Evolutionary conservation across 2,888 invertebrate species (phyloP).

Genomic region (Amorpha juglandis): DNA sequence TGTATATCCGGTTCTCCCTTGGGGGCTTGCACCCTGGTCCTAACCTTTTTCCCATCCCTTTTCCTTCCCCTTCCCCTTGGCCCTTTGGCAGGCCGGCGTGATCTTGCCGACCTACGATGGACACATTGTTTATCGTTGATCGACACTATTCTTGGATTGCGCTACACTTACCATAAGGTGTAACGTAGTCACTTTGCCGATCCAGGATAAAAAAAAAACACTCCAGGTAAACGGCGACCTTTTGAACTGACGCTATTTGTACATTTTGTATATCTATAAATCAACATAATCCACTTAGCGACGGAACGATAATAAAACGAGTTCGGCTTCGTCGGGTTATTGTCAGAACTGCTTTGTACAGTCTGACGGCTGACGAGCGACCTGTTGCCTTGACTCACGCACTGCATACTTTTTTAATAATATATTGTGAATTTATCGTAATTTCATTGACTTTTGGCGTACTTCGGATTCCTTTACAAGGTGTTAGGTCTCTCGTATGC

Average conservation of each 20-base stretch:
- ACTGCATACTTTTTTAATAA: background rate
- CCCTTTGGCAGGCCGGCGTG: too few species aligned
- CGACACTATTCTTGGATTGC: too few species aligned
- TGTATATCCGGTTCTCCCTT: too few species aligned
- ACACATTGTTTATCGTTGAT: too few species aligned
- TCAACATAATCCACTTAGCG: conserved; percentile 34
- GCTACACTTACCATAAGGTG: too few species aligned
- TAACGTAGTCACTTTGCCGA: too few species aligned
- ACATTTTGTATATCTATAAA: conserved; percentile 28
- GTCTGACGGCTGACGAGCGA: conserved; percentile 37
- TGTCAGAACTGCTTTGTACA: conserved; percentile 42
- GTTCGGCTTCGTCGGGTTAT: conserved; percentile 29
- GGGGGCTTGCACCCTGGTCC: too few species aligned
- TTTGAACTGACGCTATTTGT: conserved; percentile 16
- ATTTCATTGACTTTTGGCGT: background rate
- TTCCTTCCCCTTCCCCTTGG: too few species aligned
- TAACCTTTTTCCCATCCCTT: too few species aligned
- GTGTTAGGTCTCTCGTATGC: too few species aligned
- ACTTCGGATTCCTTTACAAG: background rate
- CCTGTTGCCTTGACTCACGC: conserved; percentile 43
- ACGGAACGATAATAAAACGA: conserved; percentile 31
- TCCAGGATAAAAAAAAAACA: too few species aligned
- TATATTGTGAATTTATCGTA: background rate
- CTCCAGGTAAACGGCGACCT: background rate
- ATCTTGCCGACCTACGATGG: too few species aligned